These are phyloP conservation scores for Phenacoccus solenopsis DNA, from an alignment of 1,140 invertebrate genomes.

Conservation along the genomic window DNA sequence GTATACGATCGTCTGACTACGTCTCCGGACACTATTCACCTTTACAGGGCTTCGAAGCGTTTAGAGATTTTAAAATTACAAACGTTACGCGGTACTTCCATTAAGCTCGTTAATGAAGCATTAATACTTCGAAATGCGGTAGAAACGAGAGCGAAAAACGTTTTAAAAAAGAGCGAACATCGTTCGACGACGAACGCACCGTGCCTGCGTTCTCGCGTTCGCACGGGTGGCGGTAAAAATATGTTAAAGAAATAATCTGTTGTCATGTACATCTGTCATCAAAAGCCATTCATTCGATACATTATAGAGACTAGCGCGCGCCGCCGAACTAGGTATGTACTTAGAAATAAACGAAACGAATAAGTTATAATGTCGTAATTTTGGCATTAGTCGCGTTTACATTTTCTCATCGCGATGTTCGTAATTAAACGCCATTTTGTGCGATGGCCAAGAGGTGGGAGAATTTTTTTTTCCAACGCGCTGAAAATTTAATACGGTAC, in stretches of 20 bases:
- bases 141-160: background rate
- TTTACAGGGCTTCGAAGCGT: too few species aligned
- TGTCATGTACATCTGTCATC: slow-evolving; percentile 1
- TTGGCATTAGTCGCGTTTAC: background rate
- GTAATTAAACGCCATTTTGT: background rate
- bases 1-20: too few species aligned
- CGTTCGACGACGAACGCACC: background rate
- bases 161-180: background rate
- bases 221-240: background rate
- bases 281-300: slow-evolving; percentile 1
- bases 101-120: background rate
- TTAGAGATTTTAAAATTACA: too few species aligned
- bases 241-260: background rate
- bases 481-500: too few species aligned
- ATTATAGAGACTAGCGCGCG: background rate
- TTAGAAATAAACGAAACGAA: background rate
- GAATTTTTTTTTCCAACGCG: background rate
- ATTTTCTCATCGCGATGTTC: background rate
- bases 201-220: background rate
- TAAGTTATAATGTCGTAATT: background rate
- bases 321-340: background rate
- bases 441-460: background rate
- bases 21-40: too few species aligned
- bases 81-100: too few species aligned
- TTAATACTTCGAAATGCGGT: background rate